phyloP scores from a whole-genome alignment of 2,113 vertebrate genomes.

The Ranitomeya imitator region DNA sequence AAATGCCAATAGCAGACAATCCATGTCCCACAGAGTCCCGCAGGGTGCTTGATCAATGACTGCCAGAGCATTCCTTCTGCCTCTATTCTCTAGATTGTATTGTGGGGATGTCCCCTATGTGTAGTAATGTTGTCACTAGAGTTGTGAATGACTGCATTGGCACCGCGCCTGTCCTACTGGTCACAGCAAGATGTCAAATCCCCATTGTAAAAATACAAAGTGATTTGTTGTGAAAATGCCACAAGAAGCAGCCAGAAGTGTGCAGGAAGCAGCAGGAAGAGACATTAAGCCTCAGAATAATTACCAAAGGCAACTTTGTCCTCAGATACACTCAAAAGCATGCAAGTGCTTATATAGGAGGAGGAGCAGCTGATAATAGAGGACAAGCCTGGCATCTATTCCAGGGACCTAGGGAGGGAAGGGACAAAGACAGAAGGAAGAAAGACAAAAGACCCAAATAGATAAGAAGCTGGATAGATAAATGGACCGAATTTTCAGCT shows the following conservation, averaged over 20 bases:
- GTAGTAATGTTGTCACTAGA: constrained; percentile 10
- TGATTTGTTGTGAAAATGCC: constrained; percentile 42
- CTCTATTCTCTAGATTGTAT: background rate
- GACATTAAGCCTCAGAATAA: constrained; percentile 37
- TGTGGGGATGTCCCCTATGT: background rate
- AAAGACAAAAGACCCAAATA: background rate
- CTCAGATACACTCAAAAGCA: constrained; percentile 33
- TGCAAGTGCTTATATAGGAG: background rate
- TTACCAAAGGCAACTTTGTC: constrained; percentile 27
- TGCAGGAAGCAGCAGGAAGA: constrained; percentile 39
- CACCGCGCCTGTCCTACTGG: constrained; percentile 19
- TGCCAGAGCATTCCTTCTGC: background rate
- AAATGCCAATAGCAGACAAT: background rate
- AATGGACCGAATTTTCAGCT: background rate
- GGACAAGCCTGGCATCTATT: background rate
- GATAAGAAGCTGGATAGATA: background rate
- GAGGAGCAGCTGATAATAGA: background rate
- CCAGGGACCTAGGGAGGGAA: background rate
- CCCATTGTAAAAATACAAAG: constrained; percentile 30
- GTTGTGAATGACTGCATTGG: constrained; percentile 27
- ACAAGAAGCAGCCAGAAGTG: constrained; percentile 34
- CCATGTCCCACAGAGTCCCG: background rate
- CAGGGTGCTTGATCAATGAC: background rate
- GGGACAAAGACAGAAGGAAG: no score
- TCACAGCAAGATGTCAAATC: constrained; percentile 25